Evolutionary conservation across 2,113 vertebrate genomes (phyloP), one percentile per base, ranked within the genome.

Genomic region (Ammodytes dubius): DNA sequence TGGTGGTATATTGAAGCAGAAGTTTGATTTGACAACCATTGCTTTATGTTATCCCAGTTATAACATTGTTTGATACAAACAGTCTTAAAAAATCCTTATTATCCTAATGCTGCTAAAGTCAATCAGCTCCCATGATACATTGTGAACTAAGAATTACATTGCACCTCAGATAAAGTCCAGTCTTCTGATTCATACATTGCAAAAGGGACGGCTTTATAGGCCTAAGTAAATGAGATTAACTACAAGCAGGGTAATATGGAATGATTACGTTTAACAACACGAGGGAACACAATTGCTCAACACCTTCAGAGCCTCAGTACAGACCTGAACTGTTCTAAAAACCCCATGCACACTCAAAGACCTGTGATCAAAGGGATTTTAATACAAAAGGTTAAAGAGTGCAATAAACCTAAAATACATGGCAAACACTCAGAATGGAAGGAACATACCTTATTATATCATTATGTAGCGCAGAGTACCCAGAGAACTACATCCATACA

Each of bases 221-320:
- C 64, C 65, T 82, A 54, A 79, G 49, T 45, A 86, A 90, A 90
- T 86, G 37, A 83, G 88, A 92, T 90, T 86, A 82, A 54, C 46
- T 56, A 50, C 77, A 74, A 57, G 81, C 12, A 8, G 40, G 56
- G 54, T 14, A 45, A 76, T 81, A 85, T 82, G 86, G 82, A 90
- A 93, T 90, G 83, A 83, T 70, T 82, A 82, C n/a, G 54, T 63
- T 77, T 79, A 74, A 53, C 19, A 56, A 52, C 72, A 61, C 17
- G 14, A 54, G 52, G 68, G 4, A 67, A 27, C 7, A 19, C 59
- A 53, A 60, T 86, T 84, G 52, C 82, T 75, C 49, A 89, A 91
- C 57, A 82, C 10, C 0, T 73, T 60, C 8, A 58, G 65, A 61
- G 73, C 54, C 77, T 73, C 59, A 77, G 66, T 4, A 67, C 14